Percentiles rank a stretch among this genome's conserved stretches.
phyloP scores from a whole-genome alignment of 1,140 invertebrate species.

The Conus ventricosus region DNA sequence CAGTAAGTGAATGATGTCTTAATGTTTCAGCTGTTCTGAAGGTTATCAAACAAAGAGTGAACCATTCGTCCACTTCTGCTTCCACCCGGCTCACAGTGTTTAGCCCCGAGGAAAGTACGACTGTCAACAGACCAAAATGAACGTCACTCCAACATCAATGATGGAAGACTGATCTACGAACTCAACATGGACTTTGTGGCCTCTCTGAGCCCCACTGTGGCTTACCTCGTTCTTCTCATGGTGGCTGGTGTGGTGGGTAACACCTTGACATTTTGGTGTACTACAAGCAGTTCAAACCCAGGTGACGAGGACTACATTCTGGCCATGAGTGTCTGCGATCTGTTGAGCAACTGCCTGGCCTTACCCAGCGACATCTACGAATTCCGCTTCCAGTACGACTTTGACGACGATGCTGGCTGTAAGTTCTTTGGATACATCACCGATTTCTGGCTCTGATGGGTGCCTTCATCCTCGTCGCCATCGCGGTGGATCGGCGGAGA shows the following conservation, averaged over 20 bases:
- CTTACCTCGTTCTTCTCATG: background rate
- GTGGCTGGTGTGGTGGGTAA: conserved; percentile 57
- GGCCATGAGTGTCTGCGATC: conserved; percentile 59
- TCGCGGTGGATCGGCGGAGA: conserved; percentile 43
- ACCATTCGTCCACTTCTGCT: no score
- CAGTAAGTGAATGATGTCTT: no score
- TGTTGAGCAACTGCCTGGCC: conserved; percentile 55
- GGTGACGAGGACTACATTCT: conserved; percentile 63
- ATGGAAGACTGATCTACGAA: background rate
- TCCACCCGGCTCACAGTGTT: no score
- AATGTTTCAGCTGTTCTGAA: no score
- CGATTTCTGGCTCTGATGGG: conserved; percentile 32
- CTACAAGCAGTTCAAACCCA: conserved; percentile 51
- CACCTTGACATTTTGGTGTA: conserved; percentile 54
- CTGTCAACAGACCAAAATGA: background rate
- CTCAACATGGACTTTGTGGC: background rate
- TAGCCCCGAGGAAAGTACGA: no score
- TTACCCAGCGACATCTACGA: conserved; percentile 67
- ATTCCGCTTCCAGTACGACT: conserved; percentile 49
- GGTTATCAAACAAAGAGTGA: no score
- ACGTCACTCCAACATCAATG: background rate
- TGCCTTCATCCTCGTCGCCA: conserved; percentile 28
- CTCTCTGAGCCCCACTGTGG: background rate
- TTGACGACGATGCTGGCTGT: conserved; percentile 44
- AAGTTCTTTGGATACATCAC: conserved; percentile 29